Base-by-base conservation (phyloP, 2,797 vertebrate species). In the Mycteria americana region DNA sequence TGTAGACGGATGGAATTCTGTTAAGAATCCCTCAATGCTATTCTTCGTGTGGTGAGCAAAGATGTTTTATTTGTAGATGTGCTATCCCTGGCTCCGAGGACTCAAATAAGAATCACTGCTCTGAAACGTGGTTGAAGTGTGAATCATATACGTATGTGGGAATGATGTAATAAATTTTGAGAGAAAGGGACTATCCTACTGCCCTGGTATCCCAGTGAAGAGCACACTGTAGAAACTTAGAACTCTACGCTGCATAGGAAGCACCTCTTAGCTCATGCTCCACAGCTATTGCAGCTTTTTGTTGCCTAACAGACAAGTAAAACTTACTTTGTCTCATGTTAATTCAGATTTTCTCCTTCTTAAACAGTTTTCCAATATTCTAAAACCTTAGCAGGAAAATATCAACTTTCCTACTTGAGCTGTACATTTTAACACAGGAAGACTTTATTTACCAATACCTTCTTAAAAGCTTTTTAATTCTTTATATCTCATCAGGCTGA, bases 71-170 rank as follows among this genome's bases (percentile, higher is more conserved):
- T 77, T 59, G 68, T 69, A 59, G 37, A 43, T 73, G 41, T 59
- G 33, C 46, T 50, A 50, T 85, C 60, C 23, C 10, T 53, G 67
- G 75, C 27, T 69, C 51, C 18, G 33, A 14, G 25, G 35, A 74
- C 37, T 46, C n/a, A 46, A 14, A 4, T 65, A 53, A 65, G 41
- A 85, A 78, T 37, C 35, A 41, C 7, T n/a, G 46, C 31, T 64
- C 51, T 59, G 81, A 64, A 43, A 31, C 0, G 0, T n/a, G 37
- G 12, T 13, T 37, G n/a, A 65, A 39, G 16, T 18, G 27, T 74
- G 70, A 73, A 41, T 92, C 84, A 18, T 6, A 4, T 33, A 7
- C 0, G 0, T 41, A 10, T 18, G n/a, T 57, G 41, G 48, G 37
- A 78, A 54, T 11, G 13, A 56, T 9, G 24, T 46, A 81, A 51